Percentiles rank a stretch among this genome's conserved stretches.
phyloP scores from a whole-genome alignment of 35 echinoderm and acorn worm genomes.

The Ophiothrix spiculata region DNA sequence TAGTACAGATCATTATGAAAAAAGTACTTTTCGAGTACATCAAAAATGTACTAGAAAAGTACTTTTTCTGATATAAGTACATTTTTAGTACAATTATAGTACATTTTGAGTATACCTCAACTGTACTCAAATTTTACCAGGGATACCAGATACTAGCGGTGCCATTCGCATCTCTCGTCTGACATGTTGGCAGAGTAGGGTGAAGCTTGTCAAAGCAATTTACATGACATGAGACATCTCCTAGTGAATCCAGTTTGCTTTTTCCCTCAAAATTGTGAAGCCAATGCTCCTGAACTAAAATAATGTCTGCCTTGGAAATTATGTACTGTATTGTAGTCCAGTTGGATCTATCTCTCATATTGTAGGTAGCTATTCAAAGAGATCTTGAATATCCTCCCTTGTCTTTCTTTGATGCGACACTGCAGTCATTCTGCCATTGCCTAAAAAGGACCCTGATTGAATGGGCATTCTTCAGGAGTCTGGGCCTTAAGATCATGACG shows the following conservation, averaged over 20 bases:
- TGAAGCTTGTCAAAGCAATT: background rate
- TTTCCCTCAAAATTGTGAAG: background rate
- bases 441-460: constrained; percentile 6
- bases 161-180: background rate
- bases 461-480: too few relatives aligned
- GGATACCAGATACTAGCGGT: background rate
- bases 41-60: too few relatives aligned
- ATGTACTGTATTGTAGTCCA: background rate
- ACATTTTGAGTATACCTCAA: too few relatives aligned
- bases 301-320: background rate
- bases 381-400: background rate
- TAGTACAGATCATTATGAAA: too few relatives aligned
- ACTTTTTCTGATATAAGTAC: too few relatives aligned
- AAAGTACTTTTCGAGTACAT: too few relatives aligned
- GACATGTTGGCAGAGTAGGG: background rate
- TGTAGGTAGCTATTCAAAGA: background rate
- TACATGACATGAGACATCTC: background rate
- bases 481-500: too few relatives aligned
- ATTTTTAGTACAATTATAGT: too few relatives aligned
- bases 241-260: background rate
- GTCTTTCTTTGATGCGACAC: background rate
- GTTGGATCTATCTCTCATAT: background rate
- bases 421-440: background rate
- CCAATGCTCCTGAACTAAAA: background rate
- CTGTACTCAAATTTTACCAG: too few relatives aligned